Evolutionary conservation across 2,797 vertebrate species (phyloP).

Genomic region (Gambusia yucatana): DNA sequence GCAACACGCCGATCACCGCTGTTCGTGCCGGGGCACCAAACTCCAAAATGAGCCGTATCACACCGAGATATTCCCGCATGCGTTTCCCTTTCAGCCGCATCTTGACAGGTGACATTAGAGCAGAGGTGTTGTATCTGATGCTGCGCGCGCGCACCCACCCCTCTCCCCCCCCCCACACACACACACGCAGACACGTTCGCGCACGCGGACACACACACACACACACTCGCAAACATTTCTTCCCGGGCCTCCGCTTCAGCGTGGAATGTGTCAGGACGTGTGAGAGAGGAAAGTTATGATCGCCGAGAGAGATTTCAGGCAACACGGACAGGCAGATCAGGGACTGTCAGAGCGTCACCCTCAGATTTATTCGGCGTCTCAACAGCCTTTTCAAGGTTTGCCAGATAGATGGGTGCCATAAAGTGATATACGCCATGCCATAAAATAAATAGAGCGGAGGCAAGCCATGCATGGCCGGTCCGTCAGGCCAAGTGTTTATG

Average conservation of each 20-base stretch:
- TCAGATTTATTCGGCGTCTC: slow-evolving; percentile 64
- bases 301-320: slow-evolving; percentile 67
- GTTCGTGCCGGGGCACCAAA: slow-evolving; percentile 17
- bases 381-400: slow-evolving; percentile 71
- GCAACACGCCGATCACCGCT: slow-evolving; percentile 38
- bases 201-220: no score
- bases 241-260: slow-evolving; percentile 14
- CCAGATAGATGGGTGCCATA: slow-evolving; percentile 67
- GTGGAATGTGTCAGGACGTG: slow-evolving; percentile 46
- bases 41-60: slow-evolving; percentile 40
- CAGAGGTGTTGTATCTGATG: slow-evolving; percentile 52
- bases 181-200: no score
- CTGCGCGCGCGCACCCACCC: slow-evolving; percentile 1
- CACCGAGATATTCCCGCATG: slow-evolving; percentile 30
- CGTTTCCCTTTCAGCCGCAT: slow-evolving; percentile 46
- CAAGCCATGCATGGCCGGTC: slow-evolving; percentile 50
- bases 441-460: slow-evolving; percentile 62
- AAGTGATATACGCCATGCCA: slow-evolving; percentile 62
- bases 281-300: slow-evolving; percentile 58
- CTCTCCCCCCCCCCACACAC: no score
- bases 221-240: slow-evolving; percentile 10
- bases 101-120: slow-evolving; percentile 56
- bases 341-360: slow-evolving; percentile 65
- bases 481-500: slow-evolving; percentile 52
- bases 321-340: slow-evolving; percentile 67